phyloP scores from a whole-genome alignment of 2,888 invertebrate genomes.

The Vesta saturnalis region DNA sequence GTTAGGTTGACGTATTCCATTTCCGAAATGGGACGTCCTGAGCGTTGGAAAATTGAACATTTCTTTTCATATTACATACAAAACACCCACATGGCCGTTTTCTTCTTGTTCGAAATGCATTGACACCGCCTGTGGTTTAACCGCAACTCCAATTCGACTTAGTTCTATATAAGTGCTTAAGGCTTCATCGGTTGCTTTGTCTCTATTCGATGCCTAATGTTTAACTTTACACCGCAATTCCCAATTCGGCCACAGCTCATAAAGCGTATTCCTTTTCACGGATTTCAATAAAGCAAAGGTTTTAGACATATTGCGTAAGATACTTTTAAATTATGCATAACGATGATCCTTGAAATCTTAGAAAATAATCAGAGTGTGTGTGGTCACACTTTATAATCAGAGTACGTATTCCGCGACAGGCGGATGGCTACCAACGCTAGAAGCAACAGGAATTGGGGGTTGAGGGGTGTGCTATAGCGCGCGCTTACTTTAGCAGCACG shows the following conservation, averaged over 20 bases:
- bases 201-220: conserved; percentile 57
- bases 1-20: conserved; percentile 21
- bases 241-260: conserved; percentile 41
- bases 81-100: conserved; percentile 22
- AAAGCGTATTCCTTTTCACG: conserved; percentile 27
- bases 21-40: conserved; percentile 31
- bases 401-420: conserved; percentile 55
- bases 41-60: conserved; percentile 19
- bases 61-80: conserved; percentile 20
- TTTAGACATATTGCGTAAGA: conserved; percentile 40
- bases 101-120: conserved; percentile 29
- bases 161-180: conserved; percentile 57
- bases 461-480: conserved; percentile 65
- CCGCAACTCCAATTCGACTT: conserved; percentile 55
- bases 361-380: conserved; percentile 41
- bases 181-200: conserved; percentile 60
- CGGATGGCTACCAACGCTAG: conserved; percentile 61
- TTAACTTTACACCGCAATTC: conserved; percentile 58
- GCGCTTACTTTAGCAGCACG: conserved; percentile 61
- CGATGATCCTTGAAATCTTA: conserved; percentile 32
- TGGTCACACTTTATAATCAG: conserved; percentile 49
- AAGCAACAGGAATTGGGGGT: conserved; percentile 62
- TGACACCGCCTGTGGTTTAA: conserved; percentile 35
- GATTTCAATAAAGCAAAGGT: conserved; percentile 31
- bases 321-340: conserved; percentile 28